phyloP scores from a whole-genome alignment of 2,797 vertebrate genomes.

The Dallia pectoralis region DNA sequence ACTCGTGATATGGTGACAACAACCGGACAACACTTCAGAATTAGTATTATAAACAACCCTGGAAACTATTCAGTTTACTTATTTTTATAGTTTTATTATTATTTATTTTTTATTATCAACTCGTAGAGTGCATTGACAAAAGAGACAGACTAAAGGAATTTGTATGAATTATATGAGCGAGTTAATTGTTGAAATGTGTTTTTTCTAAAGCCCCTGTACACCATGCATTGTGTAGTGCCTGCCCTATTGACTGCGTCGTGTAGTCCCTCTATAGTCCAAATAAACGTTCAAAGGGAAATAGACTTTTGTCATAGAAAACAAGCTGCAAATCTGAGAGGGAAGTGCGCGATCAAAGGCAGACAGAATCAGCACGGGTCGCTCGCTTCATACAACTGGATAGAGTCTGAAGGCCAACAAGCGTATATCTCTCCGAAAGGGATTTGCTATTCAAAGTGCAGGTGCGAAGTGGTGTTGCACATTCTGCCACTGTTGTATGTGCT shows the following conservation, averaged over 20 bases:
- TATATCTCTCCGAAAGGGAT: slow-evolving; percentile 90
- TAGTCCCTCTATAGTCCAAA: slow-evolving; percentile 21
- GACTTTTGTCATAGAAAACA: slow-evolving; percentile 74
- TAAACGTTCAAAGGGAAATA: slow-evolving; percentile 36
- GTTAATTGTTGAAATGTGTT: slow-evolving; percentile 18
- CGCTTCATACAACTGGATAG: slow-evolving; percentile 91
- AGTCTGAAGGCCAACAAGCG: slow-evolving; percentile 94
- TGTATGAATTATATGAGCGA: slow-evolving; percentile 33
- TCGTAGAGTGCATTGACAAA: neutral
- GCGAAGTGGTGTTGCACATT: slow-evolving; percentile 91
- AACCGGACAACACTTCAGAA: neutral
- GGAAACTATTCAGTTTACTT: too few relatives aligned
- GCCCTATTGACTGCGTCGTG: neutral
- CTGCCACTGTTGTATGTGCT: slow-evolving; percentile 93
- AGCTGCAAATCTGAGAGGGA: slow-evolving; percentile 88
- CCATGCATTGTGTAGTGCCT: slow-evolving; percentile 3
- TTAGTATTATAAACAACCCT: neutral
- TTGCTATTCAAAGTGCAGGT: slow-evolving; percentile 98
- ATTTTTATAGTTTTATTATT: neutral
- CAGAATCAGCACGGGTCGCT: slow-evolving; percentile 82
- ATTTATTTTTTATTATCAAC: neutral
- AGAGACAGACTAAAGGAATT: neutral
- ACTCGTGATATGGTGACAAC: neutral
- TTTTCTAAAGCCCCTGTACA: neutral
- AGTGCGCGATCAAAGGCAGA: slow-evolving; percentile 88